A percentile compares a stretch with the other conserved stretches of the same genome.
Evolutionary conservation across 2,888 invertebrate species (phyloP).

Genomic region (Unio delphinus): DNA sequence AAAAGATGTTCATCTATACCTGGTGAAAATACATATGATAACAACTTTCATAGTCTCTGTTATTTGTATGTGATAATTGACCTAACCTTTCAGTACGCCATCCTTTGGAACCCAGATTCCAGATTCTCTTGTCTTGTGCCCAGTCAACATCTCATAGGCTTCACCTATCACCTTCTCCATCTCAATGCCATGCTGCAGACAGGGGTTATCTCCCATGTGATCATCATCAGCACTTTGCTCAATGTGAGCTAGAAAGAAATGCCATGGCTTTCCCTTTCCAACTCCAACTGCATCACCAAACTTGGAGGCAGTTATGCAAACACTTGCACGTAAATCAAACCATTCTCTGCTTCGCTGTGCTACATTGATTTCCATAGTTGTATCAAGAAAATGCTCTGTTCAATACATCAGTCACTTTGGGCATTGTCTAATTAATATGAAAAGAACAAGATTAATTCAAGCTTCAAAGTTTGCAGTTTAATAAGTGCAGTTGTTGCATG

Average conservation of each 20-base stretch:
- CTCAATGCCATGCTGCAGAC: slow-evolving; percentile 37
- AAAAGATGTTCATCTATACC: too few relatives aligned
- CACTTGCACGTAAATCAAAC: slow-evolving; percentile 41
- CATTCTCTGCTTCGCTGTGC: slow-evolving; percentile 49
- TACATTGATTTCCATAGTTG: slow-evolving; percentile 46
- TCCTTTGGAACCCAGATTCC: slow-evolving; percentile 53
- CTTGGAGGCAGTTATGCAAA: slow-evolving; percentile 50
- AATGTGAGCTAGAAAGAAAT: slow-evolving; percentile 31
- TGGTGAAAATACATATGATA: too few relatives aligned
- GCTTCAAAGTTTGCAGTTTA: too few relatives aligned
- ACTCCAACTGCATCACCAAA: slow-evolving; percentile 60
- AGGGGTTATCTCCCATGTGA: slow-evolving; percentile 9
- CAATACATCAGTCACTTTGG: too few relatives aligned
- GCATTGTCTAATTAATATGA: too few relatives aligned
- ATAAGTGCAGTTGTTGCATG: too few relatives aligned
- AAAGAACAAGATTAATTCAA: too few relatives aligned
- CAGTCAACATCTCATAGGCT: slow-evolving; percentile 55
- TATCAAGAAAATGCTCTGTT: too few relatives aligned
- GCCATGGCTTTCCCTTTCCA: slow-evolving; percentile 51
- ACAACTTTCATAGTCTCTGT: too few relatives aligned
- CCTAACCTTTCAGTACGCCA: background rate
- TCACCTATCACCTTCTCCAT: slow-evolving; percentile 49
- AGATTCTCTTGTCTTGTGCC: slow-evolving; percentile 34
- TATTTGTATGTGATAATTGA: too few relatives aligned
- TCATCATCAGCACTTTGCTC: slow-evolving; percentile 8